A percentile compares a stretch with the other conserved stretches of the same genome.
Conservation (phyloP, 2,797 vertebrate genomes). For the Gobio occitaniae region DNA sequence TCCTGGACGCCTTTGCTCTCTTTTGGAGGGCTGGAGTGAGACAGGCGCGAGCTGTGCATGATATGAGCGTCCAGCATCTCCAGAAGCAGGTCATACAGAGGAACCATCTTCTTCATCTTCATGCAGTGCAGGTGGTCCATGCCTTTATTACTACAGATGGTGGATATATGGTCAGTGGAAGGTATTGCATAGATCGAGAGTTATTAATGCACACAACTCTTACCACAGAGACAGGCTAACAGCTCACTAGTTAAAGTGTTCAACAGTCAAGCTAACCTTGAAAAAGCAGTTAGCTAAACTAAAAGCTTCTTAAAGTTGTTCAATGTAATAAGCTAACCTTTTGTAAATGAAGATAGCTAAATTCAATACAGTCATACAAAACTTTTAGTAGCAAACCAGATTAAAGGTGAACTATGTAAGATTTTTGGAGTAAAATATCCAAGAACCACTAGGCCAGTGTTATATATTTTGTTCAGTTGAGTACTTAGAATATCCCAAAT, state of each 20-base stretch:
- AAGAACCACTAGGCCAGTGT: too few relatives aligned
- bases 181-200: neutral
- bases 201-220: neutral
- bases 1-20: conserved; percentile 43
- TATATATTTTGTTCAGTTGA: too few relatives aligned
- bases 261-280: neutral
- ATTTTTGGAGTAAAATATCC: too few relatives aligned
- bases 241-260: neutral
- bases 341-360: neutral
- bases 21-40: conserved; percentile 57
- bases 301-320: neutral
- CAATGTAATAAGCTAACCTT: neutral
- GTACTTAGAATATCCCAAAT: too few relatives aligned
- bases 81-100: conserved; percentile 93
- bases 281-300: neutral
- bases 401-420: neutral
- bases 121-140: conserved; percentile 98
- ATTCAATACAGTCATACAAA: neutral
- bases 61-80: conserved; percentile 98
- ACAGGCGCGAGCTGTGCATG: conserved; percentile 83
- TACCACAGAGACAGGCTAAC: neutral
- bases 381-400: neutral
- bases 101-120: conserved; percentile 97
- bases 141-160: conserved; percentile 90
- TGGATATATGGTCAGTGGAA: neutral